These are phyloP conservation scores for Malacoraja senta DNA, from an alignment of 2,797 vertebrate genomes.

Conservation along the genomic window DNA sequence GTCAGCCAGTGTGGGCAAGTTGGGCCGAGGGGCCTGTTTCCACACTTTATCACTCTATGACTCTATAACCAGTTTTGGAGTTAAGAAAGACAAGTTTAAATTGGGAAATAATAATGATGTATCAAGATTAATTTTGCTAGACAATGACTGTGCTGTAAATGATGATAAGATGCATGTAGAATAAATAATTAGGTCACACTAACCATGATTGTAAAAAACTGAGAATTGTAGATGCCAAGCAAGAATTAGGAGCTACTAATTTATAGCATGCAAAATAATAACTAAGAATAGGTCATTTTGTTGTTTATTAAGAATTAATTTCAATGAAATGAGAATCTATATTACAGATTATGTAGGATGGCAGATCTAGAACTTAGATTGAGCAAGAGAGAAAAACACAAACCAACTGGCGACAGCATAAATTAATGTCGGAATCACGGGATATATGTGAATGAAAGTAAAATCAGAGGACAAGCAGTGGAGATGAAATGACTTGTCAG, in stretches of 20 bases:
- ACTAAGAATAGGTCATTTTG: not conserved
- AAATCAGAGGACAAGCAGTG: not conserved
- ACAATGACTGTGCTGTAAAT: not conserved
- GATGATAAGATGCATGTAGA: not conserved
- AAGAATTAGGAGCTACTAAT: not conserved
- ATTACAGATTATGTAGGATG: not conserved
- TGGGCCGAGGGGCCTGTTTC: too few species aligned
- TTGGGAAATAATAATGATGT: not conserved
- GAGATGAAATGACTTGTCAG: not conserved
- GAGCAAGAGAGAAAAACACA: conserved; percentile 2
- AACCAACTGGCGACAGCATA: not conserved
- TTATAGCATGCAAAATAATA: not conserved
- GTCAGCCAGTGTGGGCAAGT: too few species aligned
- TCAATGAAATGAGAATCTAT: not conserved
- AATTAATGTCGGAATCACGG: conserved; percentile 10
- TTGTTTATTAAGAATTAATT: conserved; percentile 3
- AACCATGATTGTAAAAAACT: not conserved
- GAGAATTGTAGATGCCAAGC: not conserved
- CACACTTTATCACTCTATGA: not conserved
- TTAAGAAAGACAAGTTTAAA: not conserved
- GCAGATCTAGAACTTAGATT: not conserved
- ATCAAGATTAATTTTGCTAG: not conserved
- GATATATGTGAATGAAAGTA: not conserved
- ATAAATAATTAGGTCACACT: not conserved
- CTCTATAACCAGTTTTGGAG: not conserved